Conservation (phyloP, 2,888 invertebrate genomes). For the Bruchidius siliquastri region DNA sequence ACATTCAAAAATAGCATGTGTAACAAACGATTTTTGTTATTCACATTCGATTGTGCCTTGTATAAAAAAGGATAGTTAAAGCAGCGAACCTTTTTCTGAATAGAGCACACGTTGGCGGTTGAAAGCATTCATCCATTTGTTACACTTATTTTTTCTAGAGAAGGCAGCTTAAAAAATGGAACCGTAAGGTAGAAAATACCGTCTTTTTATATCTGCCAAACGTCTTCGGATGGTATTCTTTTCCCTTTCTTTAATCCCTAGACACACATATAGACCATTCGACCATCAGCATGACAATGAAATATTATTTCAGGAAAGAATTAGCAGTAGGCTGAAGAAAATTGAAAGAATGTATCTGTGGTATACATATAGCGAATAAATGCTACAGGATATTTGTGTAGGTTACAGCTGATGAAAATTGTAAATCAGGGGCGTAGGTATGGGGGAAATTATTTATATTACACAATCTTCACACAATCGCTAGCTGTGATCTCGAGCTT, state of each 20-base stretch:
- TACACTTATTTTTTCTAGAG: not conserved
- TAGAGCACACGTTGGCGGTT: not conserved
- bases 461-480: too few species aligned
- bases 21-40: too few species aligned
- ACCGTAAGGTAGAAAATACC: not conserved
- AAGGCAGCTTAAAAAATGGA: not conserved
- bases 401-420: not conserved
- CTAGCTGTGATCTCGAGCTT: too few species aligned
- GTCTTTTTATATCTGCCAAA: not conserved
- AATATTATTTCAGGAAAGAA: not conserved
- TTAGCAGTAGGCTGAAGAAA: not conserved
- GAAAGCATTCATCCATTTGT: not conserved
- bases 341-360: not conserved
- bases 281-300: not conserved
- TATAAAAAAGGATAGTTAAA: not conserved
- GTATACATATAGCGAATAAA: not conserved
- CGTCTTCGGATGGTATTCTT: not conserved
- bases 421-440: not conserved
- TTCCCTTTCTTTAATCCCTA: not conserved
- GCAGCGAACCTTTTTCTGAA: not conserved
- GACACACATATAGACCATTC: not conserved
- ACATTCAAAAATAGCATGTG: too few species aligned
- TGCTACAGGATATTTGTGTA: not conserved
- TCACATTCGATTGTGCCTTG: not conserved
- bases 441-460: too few species aligned